Evolutionary conservation across 2,888 invertebrate genomes (phyloP).

Genomic region (Pandemis cinnamomeana): DNA sequence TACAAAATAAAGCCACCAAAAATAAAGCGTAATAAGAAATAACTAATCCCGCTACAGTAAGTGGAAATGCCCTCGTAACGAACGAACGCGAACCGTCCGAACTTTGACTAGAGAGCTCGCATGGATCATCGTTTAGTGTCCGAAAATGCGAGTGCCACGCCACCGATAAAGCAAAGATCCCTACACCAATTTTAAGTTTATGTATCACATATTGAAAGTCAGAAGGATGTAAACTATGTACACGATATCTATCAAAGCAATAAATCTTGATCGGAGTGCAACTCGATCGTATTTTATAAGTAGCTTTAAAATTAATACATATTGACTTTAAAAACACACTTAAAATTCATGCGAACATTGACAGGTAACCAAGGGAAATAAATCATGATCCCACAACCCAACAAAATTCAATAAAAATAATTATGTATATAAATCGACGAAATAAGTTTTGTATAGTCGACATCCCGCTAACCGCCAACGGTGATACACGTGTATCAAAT

Average conservation of each 20-base stretch:
- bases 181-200: slow-evolving; percentile 54
- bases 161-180: slow-evolving; percentile 60
- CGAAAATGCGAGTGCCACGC: slow-evolving; percentile 56
- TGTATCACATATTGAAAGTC: slow-evolving; percentile 55
- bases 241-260: slow-evolving; percentile 26
- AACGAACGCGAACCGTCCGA: background rate
- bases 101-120: slow-evolving; percentile 1
- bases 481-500: slow-evolving; percentile 55
- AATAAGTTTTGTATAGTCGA: slow-evolving; percentile 34
- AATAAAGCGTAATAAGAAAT: slow-evolving; percentile 23
- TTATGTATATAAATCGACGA: slow-evolving; percentile 4
- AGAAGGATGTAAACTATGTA: slow-evolving; percentile 54
- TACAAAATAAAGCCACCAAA: slow-evolving; percentile 28
- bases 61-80: slow-evolving; percentile 16
- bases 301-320: background rate
- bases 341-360: background rate
- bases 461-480: slow-evolving; percentile 62
- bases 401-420: background rate
- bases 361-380: background rate
- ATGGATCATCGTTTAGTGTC: slow-evolving; percentile 47
- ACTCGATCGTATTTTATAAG: background rate
- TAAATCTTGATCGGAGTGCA: background rate
- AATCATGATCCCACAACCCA: background rate
- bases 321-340: background rate
- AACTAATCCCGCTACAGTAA: slow-evolving; percentile 30